phyloP scores from a whole-genome alignment of 2,797 vertebrate species.

The Platyrinchus mystaceus region DNA sequence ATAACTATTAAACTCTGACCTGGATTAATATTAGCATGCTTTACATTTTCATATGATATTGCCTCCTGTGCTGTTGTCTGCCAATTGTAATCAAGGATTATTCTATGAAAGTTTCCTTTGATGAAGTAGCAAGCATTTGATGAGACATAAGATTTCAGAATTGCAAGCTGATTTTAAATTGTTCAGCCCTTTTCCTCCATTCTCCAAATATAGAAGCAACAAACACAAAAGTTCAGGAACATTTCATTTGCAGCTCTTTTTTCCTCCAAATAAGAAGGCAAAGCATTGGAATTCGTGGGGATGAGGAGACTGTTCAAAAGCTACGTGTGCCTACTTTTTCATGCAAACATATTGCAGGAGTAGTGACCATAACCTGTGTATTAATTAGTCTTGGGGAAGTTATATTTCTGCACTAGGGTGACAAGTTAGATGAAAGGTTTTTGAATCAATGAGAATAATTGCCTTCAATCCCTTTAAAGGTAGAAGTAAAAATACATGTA shows the following conservation, averaged over 20 bases:
- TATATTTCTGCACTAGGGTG: not conserved
- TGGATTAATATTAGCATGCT: not conserved
- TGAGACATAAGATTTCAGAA: not conserved
- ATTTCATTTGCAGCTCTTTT: not conserved
- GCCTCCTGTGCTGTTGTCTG: not conserved
- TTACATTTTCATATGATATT: not conserved
- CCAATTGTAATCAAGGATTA: not conserved
- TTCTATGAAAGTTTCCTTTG: not conserved
- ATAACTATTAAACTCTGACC: not conserved
- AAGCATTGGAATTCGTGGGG: not conserved
- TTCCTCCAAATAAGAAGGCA: not conserved
- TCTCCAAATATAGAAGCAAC: not conserved
- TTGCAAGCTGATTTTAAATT: not conserved
- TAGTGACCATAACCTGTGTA: not conserved
- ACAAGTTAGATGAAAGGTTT: not conserved
- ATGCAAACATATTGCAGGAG: not conserved
- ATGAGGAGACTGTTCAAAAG: not conserved
- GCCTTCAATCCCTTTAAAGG: not conserved
- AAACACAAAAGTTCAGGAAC: not conserved
- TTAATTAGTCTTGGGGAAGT: not conserved
- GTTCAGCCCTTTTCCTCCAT: not conserved
- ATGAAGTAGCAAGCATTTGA: not conserved
- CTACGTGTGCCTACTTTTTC: not conserved
- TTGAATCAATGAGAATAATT: not conserved
- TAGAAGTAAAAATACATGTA: not conserved